Conservation (phyloP, 1,140 invertebrate species). For the Meloidogyne exigua region DNA sequence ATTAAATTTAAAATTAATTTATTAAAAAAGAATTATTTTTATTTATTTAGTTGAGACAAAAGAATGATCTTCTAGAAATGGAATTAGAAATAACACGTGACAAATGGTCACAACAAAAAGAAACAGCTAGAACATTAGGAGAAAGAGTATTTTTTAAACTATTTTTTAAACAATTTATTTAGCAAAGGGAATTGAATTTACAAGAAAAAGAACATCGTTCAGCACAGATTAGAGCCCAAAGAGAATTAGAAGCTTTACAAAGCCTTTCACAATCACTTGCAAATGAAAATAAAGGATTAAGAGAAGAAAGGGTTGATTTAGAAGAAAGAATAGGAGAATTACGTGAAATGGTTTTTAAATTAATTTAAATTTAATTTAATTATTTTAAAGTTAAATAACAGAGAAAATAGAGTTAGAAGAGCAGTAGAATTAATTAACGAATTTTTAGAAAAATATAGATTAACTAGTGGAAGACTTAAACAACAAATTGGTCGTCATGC, state of each 20-base stretch:
- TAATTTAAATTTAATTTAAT: neutral
- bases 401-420: slow-evolving; percentile 9
- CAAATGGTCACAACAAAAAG: slow-evolving; percentile 32
- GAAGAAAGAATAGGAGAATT: slow-evolving; percentile 32
- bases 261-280: slow-evolving; percentile 40
- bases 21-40: no score
- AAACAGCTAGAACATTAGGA: slow-evolving; percentile 15
- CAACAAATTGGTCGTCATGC: slow-evolving; percentile 25
- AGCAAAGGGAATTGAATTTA: slow-evolving; percentile 26
- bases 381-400: slow-evolving; percentile 16
- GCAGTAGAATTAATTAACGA: slow-evolving; percentile 24
- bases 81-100: slow-evolving; percentile 39
- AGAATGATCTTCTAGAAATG: slow-evolving; percentile 22
- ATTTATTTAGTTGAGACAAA: slow-evolving; percentile 13
- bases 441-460: slow-evolving; percentile 27
- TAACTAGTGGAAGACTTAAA: slow-evolving; percentile 17
- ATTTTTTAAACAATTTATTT: neutral
- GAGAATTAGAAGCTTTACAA: slow-evolving; percentile 42
- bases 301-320: slow-evolving; percentile 37
- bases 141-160: slow-evolving; percentile 7
- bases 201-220: slow-evolving; percentile 27
- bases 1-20: neutral
- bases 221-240: slow-evolving; percentile 27
- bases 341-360: slow-evolving; percentile 6
- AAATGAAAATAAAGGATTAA: slow-evolving; percentile 43